A percentile compares a stretch with the other conserved stretches of the same genome.
phyloP scores from a whole-genome alignment of 2,888 invertebrate genomes.

The Drosophila birchii region DNA sequence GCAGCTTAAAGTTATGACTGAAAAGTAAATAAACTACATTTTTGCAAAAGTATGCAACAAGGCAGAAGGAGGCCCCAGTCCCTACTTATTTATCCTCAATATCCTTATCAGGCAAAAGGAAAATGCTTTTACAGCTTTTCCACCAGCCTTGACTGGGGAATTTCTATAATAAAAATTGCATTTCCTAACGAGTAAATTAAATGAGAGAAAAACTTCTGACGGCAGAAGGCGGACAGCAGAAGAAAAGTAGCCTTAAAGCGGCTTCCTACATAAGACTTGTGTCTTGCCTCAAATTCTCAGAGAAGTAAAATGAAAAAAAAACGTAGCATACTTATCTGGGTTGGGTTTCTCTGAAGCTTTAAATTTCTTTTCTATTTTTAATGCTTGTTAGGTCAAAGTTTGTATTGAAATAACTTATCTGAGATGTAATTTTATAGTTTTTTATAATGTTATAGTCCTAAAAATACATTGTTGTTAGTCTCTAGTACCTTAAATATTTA shows the following conservation, averaged over 20 bases:
- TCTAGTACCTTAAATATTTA: background rate
- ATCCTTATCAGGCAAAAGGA: slow-evolving; percentile 2
- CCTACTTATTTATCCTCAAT: background rate
- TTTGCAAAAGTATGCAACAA: slow-evolving; percentile 42
- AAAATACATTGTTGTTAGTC: background rate
- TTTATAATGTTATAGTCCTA: no score
- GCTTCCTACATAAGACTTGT: no score
- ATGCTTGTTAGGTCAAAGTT: background rate
- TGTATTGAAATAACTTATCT: background rate
- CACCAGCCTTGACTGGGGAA: slow-evolving; percentile 15
- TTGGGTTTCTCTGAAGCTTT: background rate
- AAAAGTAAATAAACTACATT: slow-evolving; percentile 51
- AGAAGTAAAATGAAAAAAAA: background rate
- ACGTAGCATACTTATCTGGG: background rate
- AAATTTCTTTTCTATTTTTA: background rate
- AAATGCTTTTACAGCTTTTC: slow-evolving; percentile 1
- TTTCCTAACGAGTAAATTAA: slow-evolving; percentile 66
- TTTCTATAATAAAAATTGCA: slow-evolving; percentile 63
- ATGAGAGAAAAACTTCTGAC: slow-evolving; percentile 36
- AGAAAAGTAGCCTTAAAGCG: slow-evolving; percentile 59
- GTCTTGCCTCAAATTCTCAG: background rate
- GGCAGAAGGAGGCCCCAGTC: slow-evolving; percentile 30
- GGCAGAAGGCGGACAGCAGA: background rate
- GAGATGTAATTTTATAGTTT: no score
- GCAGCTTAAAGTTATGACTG: background rate